phyloP scores from a whole-genome alignment of 2,113 vertebrate genomes.

The Ciconia maguari region DNA sequence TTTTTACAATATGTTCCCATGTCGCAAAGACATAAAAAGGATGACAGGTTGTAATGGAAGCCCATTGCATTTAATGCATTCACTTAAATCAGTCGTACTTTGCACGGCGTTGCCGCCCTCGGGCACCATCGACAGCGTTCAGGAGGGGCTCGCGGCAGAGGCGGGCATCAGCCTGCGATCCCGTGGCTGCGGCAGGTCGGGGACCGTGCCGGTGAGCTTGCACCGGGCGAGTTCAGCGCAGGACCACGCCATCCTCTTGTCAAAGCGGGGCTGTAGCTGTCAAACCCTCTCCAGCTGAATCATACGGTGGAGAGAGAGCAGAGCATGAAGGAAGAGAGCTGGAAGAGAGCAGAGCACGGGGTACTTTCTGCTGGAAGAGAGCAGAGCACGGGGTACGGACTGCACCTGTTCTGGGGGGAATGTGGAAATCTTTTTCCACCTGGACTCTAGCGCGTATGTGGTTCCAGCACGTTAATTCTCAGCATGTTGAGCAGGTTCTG shows the following conservation, averaged over 20 bases:
- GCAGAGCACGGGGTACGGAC: background rate
- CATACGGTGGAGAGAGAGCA: too few species aligned
- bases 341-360: background rate
- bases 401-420: background rate
- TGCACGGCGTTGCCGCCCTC: background rate
- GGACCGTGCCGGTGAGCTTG: too few species aligned
- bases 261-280: background rate
- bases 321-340: too few species aligned
- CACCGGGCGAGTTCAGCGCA: fast-evolving
- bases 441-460: background rate
- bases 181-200: fast-evolving
- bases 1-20: background rate
- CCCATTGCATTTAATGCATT: fast-evolving
- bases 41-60: background rate
- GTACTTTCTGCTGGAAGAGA: background rate
- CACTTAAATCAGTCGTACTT: fast-evolving
- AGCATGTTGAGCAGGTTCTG: background rate
- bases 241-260: fast-evolving
- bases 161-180: background rate
- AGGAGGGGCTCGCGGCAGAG: fast-evolving
- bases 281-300: background rate
- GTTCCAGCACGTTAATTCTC: background rate
- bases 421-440: fast-evolving
- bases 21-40: background rate
- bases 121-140: fast-evolving